These are phyloP conservation scores for Oxyruncus cristatus DNA, from an alignment of 2,113 vertebrate species.

Conservation along the genomic window DNA sequence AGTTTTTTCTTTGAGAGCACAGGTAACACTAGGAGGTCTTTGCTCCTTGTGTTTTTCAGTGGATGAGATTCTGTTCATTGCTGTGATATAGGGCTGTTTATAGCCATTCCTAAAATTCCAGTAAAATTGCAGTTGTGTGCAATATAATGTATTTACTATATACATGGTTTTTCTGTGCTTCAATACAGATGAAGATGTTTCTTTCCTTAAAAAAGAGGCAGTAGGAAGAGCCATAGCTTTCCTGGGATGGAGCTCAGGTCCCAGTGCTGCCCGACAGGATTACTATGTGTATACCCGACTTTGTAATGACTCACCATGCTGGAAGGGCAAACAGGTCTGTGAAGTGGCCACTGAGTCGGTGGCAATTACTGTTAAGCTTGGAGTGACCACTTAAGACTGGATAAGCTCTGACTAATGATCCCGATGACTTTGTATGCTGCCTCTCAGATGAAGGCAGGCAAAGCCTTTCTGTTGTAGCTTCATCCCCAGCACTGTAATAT, in stretches of 20 bases:
- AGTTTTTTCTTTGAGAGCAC: background rate
- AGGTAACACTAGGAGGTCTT: rapidly evolving
- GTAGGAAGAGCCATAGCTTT: background rate
- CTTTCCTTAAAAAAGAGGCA: background rate
- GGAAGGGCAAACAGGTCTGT: background rate
- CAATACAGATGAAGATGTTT: background rate
- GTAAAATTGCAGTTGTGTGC: rapidly evolving
- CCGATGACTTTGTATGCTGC: background rate
- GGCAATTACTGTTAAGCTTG: background rate
- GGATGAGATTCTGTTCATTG: background rate
- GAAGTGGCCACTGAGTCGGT: background rate
- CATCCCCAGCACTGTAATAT: background rate
- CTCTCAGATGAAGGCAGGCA: background rate
- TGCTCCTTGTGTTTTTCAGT: rapidly evolving
- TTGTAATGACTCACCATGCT: background rate
- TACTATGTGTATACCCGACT: rapidly evolving
- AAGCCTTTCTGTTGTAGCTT: background rate
- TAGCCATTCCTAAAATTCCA: background rate
- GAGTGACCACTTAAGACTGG: background rate
- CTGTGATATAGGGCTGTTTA: rapidly evolving
- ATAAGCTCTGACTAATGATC: background rate
- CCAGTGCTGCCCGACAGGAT: background rate
- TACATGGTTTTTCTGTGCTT: rapidly evolving
- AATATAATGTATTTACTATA: background rate
- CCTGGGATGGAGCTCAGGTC: background rate